Percentiles rank a stretch among this genome's conserved stretches.
Evolutionary conservation across 2,113 vertebrate genomes (phyloP).

Genomic region (Apaloderma vittatum): DNA sequence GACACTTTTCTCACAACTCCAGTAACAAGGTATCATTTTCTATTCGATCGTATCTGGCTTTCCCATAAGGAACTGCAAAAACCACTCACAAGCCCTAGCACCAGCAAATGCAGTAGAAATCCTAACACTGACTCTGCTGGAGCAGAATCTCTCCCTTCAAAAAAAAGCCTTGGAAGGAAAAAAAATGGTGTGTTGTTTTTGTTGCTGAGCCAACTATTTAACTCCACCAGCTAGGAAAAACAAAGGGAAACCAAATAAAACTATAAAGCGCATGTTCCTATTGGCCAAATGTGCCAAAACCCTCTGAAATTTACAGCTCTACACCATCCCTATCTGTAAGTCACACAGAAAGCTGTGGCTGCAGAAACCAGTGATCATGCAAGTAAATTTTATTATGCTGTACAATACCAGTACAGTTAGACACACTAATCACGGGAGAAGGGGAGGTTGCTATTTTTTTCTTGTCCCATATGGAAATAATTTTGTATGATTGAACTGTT

Average conservation of each 20-base stretch:
- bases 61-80: constrained; percentile 35
- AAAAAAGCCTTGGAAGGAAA: constrained; percentile 14
- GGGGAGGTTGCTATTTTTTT: constrained; percentile 47
- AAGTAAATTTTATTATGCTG: constrained; percentile 31
- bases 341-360: background rate
- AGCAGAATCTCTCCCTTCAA: constrained; percentile 42
- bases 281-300: constrained; percentile 27
- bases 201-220: constrained; percentile 58
- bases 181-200: constrained; percentile 13
- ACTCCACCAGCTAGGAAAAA: constrained; percentile 47
- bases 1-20: constrained; percentile 4
- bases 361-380: background rate
- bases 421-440: constrained; percentile 12
- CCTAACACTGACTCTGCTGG: background rate
- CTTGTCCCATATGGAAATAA: constrained; percentile 60
- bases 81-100: constrained; percentile 22
- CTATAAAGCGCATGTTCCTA: background rate
- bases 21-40: constrained; percentile 6
- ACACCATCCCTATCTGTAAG: constrained; percentile 15
- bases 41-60: background rate
- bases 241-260: constrained; percentile 56
- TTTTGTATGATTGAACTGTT: constrained; percentile 61
- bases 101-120: background rate
- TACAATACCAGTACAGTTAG: background rate
- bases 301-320: constrained; percentile 29